Evolutionary conservation across 2,888 invertebrate genomes (phyloP).

Genomic region (Choreutis nemorana): DNA sequence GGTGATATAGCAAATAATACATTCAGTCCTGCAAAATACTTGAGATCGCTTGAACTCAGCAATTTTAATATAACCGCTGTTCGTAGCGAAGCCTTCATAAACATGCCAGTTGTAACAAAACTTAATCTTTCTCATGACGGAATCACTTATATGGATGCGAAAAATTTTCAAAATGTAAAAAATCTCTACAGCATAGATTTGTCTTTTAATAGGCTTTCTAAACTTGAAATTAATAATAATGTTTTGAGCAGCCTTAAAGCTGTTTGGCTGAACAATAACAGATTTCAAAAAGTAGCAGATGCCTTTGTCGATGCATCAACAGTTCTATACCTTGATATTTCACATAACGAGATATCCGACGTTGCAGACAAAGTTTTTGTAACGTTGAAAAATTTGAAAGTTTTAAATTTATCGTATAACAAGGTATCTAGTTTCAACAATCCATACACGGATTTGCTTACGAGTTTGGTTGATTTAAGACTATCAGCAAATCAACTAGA

Average conservation of each 20-base stretch:
- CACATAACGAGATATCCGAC: conserved; percentile 27
- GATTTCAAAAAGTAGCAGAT: conserved; percentile 18
- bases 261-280: conserved; percentile 35
- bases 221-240: conserved; percentile 22
- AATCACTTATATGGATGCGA: conserved; percentile 25
- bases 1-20: conserved; percentile 25
- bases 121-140: conserved; percentile 40
- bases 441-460: conserved; percentile 24
- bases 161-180: conserved; percentile 31
- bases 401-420: conserved; percentile 31
- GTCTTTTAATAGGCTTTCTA: conserved; percentile 29
- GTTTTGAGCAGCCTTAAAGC: conserved; percentile 28
- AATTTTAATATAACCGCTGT: conserved; percentile 29
- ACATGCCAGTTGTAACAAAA: conserved; percentile 33
- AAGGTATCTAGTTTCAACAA: conserved; percentile 33
- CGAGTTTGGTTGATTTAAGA: conserved; percentile 25
- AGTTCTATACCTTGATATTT: conserved; percentile 30
- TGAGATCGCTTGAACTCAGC: conserved; percentile 38
- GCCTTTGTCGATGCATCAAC: conserved; percentile 21
- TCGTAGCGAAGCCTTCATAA: conserved; percentile 28
- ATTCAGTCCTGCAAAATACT: conserved; percentile 35
- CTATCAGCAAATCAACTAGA: conserved; percentile 33
- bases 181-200: conserved; percentile 44
- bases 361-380: conserved; percentile 16
- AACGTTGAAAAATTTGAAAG: conserved; percentile 24